Evolutionary conservation across 2,888 invertebrate genomes (phyloP).

Genomic region (Maniola hyperantus): DNA sequence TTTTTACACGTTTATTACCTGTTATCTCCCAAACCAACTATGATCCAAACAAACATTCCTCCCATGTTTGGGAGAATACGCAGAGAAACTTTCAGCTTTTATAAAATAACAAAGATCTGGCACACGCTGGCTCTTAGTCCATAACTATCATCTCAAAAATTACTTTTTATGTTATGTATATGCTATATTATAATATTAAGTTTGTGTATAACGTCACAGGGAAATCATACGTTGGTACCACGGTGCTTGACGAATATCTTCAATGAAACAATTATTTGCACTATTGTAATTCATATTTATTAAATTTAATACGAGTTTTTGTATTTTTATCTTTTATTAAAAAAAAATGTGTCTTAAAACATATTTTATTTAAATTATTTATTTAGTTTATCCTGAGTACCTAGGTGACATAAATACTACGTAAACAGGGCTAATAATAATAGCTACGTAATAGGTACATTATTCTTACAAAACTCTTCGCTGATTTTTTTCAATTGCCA

Average conservation of each 20-base stretch:
- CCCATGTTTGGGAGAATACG: too few relatives aligned
- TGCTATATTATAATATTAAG: conserved; percentile 19
- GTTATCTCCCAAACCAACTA: too few relatives aligned
- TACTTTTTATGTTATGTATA: not conserved
- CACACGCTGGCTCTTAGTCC: too few relatives aligned
- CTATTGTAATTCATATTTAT: conserved; percentile 33
- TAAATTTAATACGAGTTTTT: conserved; percentile 26
- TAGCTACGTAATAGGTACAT: too few relatives aligned
- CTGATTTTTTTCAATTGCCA: too few relatives aligned
- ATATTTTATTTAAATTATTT: not conserved
- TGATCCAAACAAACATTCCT: too few relatives aligned
- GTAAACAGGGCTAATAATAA: too few relatives aligned
- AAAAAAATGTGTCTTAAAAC: not conserved
- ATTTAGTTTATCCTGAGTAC: not conserved
- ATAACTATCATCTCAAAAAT: not conserved
- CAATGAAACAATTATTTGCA: conserved; percentile 24
- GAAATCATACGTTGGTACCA: conserved; percentile 24
- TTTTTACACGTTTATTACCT: too few relatives aligned
- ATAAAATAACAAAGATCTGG: too few relatives aligned
- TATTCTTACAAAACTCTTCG: too few relatives aligned
- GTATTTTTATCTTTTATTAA: conserved; percentile 7
- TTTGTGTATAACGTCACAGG: conserved; percentile 37
- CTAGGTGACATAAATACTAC: not conserved
- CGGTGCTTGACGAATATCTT: conserved; percentile 28
- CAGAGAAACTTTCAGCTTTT: too few relatives aligned